Conservation (phyloP, 1,140 invertebrate genomes). For the Babylonia areolata region DNA sequence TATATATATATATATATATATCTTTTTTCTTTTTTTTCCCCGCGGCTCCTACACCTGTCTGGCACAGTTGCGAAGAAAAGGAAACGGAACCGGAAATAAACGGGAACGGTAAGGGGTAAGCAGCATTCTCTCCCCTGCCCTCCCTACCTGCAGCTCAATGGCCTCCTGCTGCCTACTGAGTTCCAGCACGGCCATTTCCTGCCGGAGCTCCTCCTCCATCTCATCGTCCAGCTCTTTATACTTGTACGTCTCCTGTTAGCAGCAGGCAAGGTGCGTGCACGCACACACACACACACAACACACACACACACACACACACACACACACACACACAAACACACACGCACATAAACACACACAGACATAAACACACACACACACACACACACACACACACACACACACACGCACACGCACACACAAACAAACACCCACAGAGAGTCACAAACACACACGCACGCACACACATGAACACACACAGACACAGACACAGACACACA, state of each 20-base stretch:
- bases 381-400: background rate
- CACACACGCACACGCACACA: background rate
- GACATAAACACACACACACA: background rate
- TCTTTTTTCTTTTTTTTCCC: no score
- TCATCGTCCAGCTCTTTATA: constrained; percentile 73
- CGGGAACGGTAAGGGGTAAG: no score
- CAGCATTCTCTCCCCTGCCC: no score
- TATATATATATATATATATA: no score
- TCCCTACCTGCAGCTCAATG: constrained; percentile 63
- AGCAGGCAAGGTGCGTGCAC: background rate
- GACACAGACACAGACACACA: background rate
- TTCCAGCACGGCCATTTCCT: constrained; percentile 53
- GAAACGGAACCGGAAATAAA: no score
- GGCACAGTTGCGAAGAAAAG: no score
- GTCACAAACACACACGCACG: background rate
- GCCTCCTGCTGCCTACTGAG: constrained; percentile 57
- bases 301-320: constrained; percentile 37
- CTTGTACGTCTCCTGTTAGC: constrained; percentile 72
- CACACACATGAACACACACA: background rate
- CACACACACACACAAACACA: constrained; percentile 30
- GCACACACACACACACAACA: no score
- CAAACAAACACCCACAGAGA: background rate
- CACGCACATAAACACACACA: background rate
- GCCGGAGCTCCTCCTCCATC: constrained; percentile 68
- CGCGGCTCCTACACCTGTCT: no score